Percentiles rank a stretch among this genome's conserved stretches.
Evolutionary conservation across 2,797 vertebrate species (phyloP).

Genomic region (Amniataba percoides): DNA sequence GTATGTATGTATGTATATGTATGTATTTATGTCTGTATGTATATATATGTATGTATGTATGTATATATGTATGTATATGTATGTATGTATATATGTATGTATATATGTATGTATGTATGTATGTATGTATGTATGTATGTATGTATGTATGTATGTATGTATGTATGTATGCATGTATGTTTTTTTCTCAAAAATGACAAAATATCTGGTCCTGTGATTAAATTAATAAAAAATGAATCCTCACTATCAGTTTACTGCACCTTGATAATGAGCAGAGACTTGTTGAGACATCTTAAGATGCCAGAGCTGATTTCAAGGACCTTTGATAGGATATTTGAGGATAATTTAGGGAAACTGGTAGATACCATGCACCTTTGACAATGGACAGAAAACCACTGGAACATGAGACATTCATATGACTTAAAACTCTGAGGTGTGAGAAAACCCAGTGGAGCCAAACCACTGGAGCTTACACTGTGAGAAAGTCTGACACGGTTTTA

Average conservation of each 20-base stretch:
- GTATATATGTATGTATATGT: too few species aligned
- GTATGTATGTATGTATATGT: too few species aligned
- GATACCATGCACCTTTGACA: too few species aligned
- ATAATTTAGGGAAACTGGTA: background rate
- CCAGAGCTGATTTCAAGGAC: slow-evolving; percentile 1
- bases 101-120: too few species aligned
- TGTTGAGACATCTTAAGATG: background rate
- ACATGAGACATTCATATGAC: background rate
- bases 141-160: too few species aligned
- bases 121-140: too few species aligned
- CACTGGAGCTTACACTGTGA: background rate
- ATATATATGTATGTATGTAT: too few species aligned
- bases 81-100: too few species aligned
- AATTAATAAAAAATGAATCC: background rate
- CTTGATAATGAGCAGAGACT: background rate
- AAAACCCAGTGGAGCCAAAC: background rate
- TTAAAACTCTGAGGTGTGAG: background rate
- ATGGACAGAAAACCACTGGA: background rate
- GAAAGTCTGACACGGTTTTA: background rate
- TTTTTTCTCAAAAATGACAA: background rate
- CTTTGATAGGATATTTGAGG: slow-evolving; percentile 11
- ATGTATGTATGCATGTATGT: background rate
- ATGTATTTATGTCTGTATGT: too few species aligned
- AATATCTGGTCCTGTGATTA: background rate
- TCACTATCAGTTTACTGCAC: slow-evolving; percentile 1